phyloP scores from a whole-genome alignment of 2,113 vertebrate genomes.

The Callospermophilus lateralis region DNA sequence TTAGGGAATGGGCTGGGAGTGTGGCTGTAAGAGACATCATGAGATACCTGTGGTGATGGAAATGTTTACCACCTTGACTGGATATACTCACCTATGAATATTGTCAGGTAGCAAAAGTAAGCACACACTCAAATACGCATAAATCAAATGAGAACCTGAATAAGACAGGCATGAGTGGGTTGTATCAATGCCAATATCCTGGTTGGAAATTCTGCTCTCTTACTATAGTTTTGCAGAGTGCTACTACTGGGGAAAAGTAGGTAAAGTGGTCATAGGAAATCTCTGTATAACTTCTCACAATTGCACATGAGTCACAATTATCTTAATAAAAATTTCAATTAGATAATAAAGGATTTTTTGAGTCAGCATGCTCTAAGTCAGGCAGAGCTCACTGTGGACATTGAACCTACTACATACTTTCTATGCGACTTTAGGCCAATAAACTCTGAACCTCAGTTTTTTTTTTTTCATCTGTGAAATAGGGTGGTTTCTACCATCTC shows the following conservation, averaged over 20 bases:
- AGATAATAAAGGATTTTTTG: not conserved
- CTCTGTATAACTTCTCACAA: not conserved
- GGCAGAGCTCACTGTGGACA: not conserved
- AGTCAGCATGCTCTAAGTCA: not conserved
- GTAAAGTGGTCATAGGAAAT: not conserved
- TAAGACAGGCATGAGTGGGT: not conserved
- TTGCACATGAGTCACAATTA: not conserved
- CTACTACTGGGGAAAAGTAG: not conserved
- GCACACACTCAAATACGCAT: not conserved
- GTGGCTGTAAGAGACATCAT: not conserved
- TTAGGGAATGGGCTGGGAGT: not conserved
- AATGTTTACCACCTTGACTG: not conserved
- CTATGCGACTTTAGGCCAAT: not conserved
- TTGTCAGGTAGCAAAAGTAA: not conserved
- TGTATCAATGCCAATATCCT: not conserved
- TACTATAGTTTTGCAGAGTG: not conserved
- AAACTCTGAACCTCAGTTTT: not conserved
- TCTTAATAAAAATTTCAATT: not conserved
- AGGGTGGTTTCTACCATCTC: not conserved
- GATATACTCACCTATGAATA: not conserved
- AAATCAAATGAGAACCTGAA: not conserved
- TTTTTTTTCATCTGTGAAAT: not conserved
- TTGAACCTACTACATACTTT: not conserved
- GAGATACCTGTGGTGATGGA: not conserved
- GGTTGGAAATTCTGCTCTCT: not conserved